A percentile compares a stretch with the other conserved stretches of the same genome.
Conservation (phyloP, 2,113 vertebrate genomes). For the Rhipidura dahli region DNA sequence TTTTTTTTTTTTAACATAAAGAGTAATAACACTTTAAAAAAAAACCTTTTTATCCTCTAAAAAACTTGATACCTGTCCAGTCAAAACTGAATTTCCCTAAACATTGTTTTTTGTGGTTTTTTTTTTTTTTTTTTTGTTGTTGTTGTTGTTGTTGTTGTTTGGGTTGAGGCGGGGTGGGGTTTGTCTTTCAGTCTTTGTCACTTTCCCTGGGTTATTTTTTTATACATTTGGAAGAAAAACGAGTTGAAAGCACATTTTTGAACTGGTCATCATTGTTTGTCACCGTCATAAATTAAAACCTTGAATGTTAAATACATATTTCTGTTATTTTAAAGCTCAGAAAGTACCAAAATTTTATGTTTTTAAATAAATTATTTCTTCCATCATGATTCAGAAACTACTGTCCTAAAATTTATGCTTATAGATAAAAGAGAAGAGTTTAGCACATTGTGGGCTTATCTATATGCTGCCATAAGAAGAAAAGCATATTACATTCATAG, state of each 20-base stretch:
- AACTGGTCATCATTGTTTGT: neutral
- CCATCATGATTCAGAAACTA: neutral
- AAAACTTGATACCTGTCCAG: neutral
- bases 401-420: neutral
- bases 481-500: neutral
- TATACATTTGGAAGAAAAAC: neutral
- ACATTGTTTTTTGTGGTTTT: fast-evolving
- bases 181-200: neutral
- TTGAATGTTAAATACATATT: neutral
- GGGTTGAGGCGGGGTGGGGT: too few relatives aligned
- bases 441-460: neutral
- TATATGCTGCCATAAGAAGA: neutral
- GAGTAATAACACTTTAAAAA: neutral
- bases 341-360: neutral
- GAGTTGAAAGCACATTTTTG: neutral
- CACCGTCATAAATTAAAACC: neutral
- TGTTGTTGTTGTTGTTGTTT: too few relatives aligned
- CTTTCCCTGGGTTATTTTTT: neutral
- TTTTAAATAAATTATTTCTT: neutral
- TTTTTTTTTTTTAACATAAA: neutral
- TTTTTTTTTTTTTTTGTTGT: neutral
- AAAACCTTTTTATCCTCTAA: neutral
- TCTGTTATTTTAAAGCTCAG: neutral
- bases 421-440: neutral
- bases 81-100: neutral